Evolutionary conservation across 2,113 vertebrate species (phyloP).

Genomic region (Thomomys bottae): DNA sequence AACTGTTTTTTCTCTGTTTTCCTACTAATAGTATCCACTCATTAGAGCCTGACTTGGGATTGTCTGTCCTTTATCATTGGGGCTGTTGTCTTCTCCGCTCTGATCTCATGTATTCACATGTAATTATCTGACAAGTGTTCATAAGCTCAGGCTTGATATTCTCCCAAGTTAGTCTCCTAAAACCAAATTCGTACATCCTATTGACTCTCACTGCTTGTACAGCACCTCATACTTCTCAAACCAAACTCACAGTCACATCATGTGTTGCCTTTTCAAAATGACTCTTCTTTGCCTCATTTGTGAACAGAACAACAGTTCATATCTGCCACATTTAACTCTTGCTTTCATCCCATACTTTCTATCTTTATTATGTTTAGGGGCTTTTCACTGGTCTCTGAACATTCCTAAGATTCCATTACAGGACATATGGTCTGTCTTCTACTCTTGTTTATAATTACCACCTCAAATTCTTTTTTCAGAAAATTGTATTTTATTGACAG

Average conservation of each 20-base stretch:
- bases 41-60: background rate
- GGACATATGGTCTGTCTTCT: background rate
- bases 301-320: background rate
- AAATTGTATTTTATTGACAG: too few relatives aligned
- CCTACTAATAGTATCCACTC: background rate
- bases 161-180: background rate
- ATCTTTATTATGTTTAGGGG: background rate
- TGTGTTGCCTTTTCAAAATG: background rate
- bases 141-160: background rate
- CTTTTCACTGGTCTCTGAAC: too few relatives aligned
- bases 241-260: background rate
- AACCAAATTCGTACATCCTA: accelerated
- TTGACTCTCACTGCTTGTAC: background rate
- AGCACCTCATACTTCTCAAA: background rate
- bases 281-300: background rate
- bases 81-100: background rate
- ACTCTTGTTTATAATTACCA: background rate
- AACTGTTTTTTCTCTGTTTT: background rate
- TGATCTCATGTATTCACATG: background rate
- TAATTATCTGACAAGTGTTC: background rate
- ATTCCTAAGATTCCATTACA: background rate
- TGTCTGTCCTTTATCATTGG: background rate
- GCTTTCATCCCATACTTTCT: background rate
- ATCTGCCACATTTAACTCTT: background rate
- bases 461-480: too few relatives aligned